Evolutionary conservation across 1,140 invertebrate genomes (phyloP).

Genomic region (Aricia agestis): DNA sequence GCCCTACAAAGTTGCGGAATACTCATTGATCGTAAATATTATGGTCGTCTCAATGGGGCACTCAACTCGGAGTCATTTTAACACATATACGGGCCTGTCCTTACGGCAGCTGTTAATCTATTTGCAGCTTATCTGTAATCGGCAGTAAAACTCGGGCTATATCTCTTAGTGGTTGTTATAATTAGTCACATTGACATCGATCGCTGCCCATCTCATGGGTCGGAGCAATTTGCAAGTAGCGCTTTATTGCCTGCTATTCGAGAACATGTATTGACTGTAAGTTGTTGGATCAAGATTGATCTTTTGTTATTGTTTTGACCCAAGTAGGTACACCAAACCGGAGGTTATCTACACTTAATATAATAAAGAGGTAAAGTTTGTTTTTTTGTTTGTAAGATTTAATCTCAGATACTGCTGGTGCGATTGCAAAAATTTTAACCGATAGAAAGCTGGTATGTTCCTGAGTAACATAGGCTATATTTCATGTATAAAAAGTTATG

Average conservation of each 20-base stretch:
- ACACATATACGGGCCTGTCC: not conserved
- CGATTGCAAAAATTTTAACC: too few species aligned
- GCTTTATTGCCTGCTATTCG: not conserved
- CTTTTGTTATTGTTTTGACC: not conserved
- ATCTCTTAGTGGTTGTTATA: conserved; percentile 36
- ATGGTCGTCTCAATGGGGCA: not conserved
- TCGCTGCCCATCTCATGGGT: conserved; percentile 22
- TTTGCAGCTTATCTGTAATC: conserved; percentile 37
- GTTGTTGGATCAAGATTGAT: not conserved
- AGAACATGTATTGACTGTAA: not conserved
- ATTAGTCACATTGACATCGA: conserved; percentile 39
- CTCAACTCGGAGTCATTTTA: not conserved
- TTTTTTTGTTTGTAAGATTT: too few species aligned
- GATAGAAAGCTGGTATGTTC: too few species aligned
- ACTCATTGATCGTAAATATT: too few species aligned
- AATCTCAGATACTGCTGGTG: too few species aligned
- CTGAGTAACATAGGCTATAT: too few species aligned
- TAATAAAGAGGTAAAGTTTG: too few species aligned
- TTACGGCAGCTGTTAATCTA: conserved; percentile 2
- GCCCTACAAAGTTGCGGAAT: too few species aligned
- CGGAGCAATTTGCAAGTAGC: not conserved
- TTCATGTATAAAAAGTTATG: too few species aligned
- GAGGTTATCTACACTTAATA: too few species aligned
- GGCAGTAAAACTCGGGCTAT: conserved; percentile 32
- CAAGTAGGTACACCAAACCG: not conserved